A percentile compares a stretch with the other conserved stretches of the same genome.
These are phyloP conservation scores for Sesia apiformis DNA, from an alignment of 2,888 invertebrate species.

Conservation along the genomic window DNA sequence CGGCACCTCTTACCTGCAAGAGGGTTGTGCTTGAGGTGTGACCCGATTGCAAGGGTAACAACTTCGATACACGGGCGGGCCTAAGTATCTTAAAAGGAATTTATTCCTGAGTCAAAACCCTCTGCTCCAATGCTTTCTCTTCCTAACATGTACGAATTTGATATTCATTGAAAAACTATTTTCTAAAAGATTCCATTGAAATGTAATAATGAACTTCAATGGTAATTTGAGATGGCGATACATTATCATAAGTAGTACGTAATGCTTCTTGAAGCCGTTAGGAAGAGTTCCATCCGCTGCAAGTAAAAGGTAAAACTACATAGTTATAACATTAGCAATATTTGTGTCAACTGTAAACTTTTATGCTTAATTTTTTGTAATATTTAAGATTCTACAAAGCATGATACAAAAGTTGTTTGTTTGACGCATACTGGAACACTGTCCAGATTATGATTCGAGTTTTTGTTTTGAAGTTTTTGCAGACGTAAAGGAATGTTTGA, in stretches of 20 bases:
- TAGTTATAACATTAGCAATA: no score
- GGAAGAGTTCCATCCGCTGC: neutral
- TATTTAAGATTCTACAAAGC: no score
- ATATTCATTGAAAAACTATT: slow-evolving; percentile 30
- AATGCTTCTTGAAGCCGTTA: neutral
- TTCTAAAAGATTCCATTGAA: slow-evolving; percentile 1
- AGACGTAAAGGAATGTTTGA: no score
- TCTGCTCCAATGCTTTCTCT: slow-evolving; percentile 34
- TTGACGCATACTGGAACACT: no score
- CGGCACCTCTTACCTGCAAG: slow-evolving; percentile 76
- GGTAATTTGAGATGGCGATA: slow-evolving; percentile 28
- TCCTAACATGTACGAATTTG: slow-evolving; percentile 36
- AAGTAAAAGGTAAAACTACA: no score
- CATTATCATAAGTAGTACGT: neutral
- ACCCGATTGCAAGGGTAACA: slow-evolving; percentile 74
- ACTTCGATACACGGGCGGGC: slow-evolving; percentile 75
- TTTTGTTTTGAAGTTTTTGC: no score
- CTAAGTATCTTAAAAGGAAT: slow-evolving; percentile 70
- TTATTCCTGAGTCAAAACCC: slow-evolving; percentile 61
- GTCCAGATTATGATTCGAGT: no score
- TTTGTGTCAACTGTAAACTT: no score
- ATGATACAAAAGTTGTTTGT: no score
- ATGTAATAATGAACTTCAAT: slow-evolving; percentile 35
- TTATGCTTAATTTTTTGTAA: no score
- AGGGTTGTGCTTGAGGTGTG: slow-evolving; percentile 76